phyloP scores from a whole-genome alignment of 1,140 invertebrate species.

The Chironomus striatipennis region DNA sequence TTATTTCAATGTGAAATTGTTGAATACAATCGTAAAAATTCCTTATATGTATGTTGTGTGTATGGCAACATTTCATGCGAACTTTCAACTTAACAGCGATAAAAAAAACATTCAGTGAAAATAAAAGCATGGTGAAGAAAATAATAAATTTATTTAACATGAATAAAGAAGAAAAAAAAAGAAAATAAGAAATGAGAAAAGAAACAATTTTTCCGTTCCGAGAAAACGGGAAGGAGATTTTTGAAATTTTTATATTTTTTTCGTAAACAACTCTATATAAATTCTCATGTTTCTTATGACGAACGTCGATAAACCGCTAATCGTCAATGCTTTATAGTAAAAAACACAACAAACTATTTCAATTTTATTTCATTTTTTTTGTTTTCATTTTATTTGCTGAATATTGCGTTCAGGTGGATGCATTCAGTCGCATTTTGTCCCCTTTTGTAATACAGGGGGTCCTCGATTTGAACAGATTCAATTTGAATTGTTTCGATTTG shows the following conservation, averaged over 20 bases:
- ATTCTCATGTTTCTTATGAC: slow-evolving; percentile 3
- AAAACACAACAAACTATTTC: slow-evolving; percentile 20
- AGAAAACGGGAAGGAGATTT: slow-evolving; percentile 11
- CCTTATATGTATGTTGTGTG: background rate
- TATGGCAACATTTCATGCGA: slow-evolving; percentile 1
- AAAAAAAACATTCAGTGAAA: too few relatives aligned
- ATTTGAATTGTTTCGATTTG: too few relatives aligned
- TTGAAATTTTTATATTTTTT: background rate
- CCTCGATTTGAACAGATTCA: too few relatives aligned
- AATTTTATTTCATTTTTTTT: background rate
- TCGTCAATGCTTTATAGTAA: background rate
- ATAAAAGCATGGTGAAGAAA: too few relatives aligned
- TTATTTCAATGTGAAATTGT: slow-evolving; percentile 17
- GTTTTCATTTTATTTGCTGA: background rate
- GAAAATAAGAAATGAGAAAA: background rate
- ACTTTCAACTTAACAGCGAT: background rate
- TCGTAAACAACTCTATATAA: slow-evolving; percentile 3
- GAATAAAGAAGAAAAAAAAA: too few relatives aligned
- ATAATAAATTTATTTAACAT: too few relatives aligned
- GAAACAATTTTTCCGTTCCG: background rate
- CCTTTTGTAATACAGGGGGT: too few relatives aligned
- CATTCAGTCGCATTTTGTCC: too few relatives aligned
- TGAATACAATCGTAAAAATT: slow-evolving; percentile 14
- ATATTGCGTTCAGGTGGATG: too few relatives aligned
- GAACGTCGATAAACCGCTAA: slow-evolving; percentile 18